Evolutionary conservation across 1,140 invertebrate species (phyloP), one percentile per base, ranked within the genome.

Genomic region (Scaptomyza pallida): DNA sequence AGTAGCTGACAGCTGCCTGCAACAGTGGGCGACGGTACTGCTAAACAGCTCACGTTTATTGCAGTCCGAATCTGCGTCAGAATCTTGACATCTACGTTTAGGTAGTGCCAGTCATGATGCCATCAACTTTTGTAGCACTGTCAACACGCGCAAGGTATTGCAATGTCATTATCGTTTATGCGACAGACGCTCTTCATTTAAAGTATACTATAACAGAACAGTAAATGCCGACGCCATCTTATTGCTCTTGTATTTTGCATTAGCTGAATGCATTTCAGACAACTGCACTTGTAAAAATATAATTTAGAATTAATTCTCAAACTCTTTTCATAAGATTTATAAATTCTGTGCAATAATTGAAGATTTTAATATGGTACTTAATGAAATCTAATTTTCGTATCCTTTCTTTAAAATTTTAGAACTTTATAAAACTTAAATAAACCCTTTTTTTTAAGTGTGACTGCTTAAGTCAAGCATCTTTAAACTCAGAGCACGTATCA

Each of bases 401-500:
- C n/a, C n/a, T n/a, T n/a, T n/a, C n/a, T n/a, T n/a, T n/a, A n/a
- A n/a, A n/a, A n/a, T n/a, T n/a, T n/a, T n/a, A n/a, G n/a, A n/a
- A n/a, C n/a, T n/a, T n/a, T n/a, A n/a, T n/a, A 33, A 9, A 8
- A 33, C 6, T 33, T 33, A 13, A 21, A 21, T 21, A 21, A 21
- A 2, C 2, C 19, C 2, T 30, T 35, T n/a, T 35, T 35, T 35
- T 3, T 0, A 35, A 35, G 33, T 43, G 43, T 2, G n/a, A 45
- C 15, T 33, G 17, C 23, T 12, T 2, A 21, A 26, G 6, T 21
- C 59, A 50, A 41, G 37, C 26, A 47, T 8, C 73, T 78, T 69
- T 35, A 5, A 61, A 75, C 41, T n/a, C 54, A 13, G 30, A 12
- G 45, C 81, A 80, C 81, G 76, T 86, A 76, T n/a, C 9, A 30